Evolutionary conservation across 2,113 vertebrate species (phyloP).

Genomic region (Myiopsitta monachus): DNA sequence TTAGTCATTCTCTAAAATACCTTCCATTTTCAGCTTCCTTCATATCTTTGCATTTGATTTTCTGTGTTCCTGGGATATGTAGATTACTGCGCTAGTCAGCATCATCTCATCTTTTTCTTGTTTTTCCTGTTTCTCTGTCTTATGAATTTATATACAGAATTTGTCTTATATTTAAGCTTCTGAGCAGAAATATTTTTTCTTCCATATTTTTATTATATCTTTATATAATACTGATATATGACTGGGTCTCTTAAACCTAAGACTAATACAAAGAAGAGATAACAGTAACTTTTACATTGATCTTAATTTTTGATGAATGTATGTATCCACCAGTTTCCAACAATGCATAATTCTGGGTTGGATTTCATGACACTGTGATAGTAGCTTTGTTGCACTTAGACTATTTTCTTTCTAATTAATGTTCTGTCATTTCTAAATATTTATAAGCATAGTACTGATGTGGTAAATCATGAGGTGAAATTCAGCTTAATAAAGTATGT

Average conservation of each 20-base stretch:
- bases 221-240: not conserved
- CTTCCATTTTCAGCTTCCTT: not conserved
- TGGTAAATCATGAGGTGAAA: not conserved
- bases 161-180: not conserved
- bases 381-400: not conserved
- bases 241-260: not conserved
- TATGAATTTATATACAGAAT: not conserved
- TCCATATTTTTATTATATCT: not conserved
- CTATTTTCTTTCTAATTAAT: not conserved
- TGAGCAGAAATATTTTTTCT: not conserved
- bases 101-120: not conserved
- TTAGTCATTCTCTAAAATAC: not conserved
- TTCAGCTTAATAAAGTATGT: not conserved
- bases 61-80: not conserved
- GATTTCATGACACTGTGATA: not conserved
- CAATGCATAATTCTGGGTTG: not conserved
- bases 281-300: not conserved
- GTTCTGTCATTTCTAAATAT: not conserved
- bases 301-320: not conserved
- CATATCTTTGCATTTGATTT: not conserved
- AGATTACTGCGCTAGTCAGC: not conserved
- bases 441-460: not conserved
- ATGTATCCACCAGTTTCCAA: not conserved
- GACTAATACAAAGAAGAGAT: not conserved
- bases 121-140: slow-evolving; percentile 14